Evolutionary conservation across 2,888 invertebrate species (phyloP).

Genomic region (Operophtera brumata): DNA sequence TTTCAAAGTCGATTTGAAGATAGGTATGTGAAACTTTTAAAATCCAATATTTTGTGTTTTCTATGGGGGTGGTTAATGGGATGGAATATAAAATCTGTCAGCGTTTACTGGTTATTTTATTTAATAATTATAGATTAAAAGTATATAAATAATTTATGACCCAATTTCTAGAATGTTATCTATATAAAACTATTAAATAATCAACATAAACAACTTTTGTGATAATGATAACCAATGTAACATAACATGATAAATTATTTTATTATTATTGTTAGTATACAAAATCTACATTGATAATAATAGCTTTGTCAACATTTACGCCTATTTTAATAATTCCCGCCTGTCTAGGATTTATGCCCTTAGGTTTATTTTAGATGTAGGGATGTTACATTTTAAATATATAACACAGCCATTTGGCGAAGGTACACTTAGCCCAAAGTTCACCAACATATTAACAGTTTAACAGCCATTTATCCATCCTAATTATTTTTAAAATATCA

Average conservation of each 20-base stretch:
- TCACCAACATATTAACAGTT: too few species aligned
- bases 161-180: neutral
- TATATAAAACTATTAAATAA: neutral
- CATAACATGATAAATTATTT: too few species aligned
- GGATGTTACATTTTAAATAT: neutral
- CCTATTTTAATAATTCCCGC: neutral
- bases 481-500: too few species aligned
- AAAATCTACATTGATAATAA: neutral
- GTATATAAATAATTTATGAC: neutral
- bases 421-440: slow-evolving; percentile 23
- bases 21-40: too few species aligned
- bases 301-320: neutral
- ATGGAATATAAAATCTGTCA: neutral
- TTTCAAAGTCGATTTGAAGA: too few species aligned
- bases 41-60: too few species aligned
- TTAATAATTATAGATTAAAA: neutral
- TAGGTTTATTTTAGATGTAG: neutral
- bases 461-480: too few species aligned
- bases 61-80: too few species aligned
- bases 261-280: neutral
- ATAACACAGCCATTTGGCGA: slow-evolving; percentile 31
- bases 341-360: neutral
- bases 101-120: neutral
- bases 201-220: neutral
- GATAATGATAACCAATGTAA: neutral